Conservation (phyloP, 2,888 invertebrate genomes). For the Eueremaeus valkanovi region DNA sequence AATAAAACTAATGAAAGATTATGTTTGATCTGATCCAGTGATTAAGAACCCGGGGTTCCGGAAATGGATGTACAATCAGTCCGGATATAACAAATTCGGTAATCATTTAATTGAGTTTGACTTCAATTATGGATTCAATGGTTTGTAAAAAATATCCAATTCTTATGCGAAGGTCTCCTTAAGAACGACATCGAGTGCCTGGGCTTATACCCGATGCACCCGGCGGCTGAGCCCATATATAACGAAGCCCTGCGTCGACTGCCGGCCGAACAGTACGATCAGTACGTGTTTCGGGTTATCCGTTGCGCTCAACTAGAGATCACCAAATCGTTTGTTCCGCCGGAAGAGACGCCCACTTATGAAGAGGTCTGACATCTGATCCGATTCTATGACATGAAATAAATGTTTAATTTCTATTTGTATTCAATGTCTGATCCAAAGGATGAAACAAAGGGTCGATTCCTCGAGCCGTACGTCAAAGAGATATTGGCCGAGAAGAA, state of each 20-base stretch:
- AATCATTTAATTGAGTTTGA: too few relatives aligned
- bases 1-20: slow-evolving; percentile 8
- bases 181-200: slow-evolving; percentile 36
- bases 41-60: slow-evolving; percentile 20
- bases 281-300: slow-evolving; percentile 36
- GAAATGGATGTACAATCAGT: slow-evolving; percentile 9
- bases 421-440: slow-evolving; percentile 7
- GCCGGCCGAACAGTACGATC: slow-evolving; percentile 39
- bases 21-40: slow-evolving; percentile 16
- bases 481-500: slow-evolving; percentile 39
- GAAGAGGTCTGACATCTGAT: slow-evolving; percentile 38
- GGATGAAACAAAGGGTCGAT: slow-evolving; percentile 41
- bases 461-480: slow-evolving; percentile 41
- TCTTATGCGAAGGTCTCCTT: slow-evolving; percentile 40
- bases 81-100: slow-evolving; percentile 42
- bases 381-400: background rate
- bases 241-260: slow-evolving; percentile 42
- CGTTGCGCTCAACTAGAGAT: slow-evolving; percentile 41
- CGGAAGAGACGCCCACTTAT: slow-evolving; percentile 38
- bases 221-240: background rate
- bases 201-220: background rate
- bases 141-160: background rate
- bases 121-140: background rate
- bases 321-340: slow-evolving; percentile 38
- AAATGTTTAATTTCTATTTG: background rate